Evolutionary conservation across 2,797 vertebrate species (phyloP), one percentile per base, ranked within the genome.

Genomic region (Helicolenus hilgendorfi): DNA sequence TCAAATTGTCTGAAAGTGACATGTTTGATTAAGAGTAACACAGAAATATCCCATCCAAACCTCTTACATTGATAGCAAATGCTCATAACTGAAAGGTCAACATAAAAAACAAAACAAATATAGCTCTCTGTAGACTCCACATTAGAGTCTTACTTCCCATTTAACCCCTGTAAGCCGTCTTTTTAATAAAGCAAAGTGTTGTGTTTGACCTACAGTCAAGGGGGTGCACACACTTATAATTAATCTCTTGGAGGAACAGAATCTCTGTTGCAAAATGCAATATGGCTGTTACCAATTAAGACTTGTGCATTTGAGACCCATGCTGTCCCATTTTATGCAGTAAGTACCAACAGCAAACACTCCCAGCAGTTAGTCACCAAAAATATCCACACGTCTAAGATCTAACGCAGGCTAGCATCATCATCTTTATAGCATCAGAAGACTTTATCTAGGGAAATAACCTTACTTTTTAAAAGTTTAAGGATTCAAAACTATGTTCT

Each of bases 401-500:
- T 65, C 91, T 73, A 90, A 92, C 20, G 64, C 72, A 76, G 93
- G 64, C 90, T 45, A 91, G 79, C 86, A 87, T 91, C 45, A 58
- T 87, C 67, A 72, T 81, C 88, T 84, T 83, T 77, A 82, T 72
- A 92, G 92, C 92, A 94, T 90, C 88, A 95, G 82, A 96, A 89
- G 83, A 93, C 84, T 92, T 89, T 82, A 85, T 84, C 82, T 64
- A 87, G 89, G 88, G 90, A 95, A 86, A 89, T 79, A 80, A 86
- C 74, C 85, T 92, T 88, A 95, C 94, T 96, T 97, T 95, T 95
- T 96, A 93, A 97, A 95, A 96, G 96, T 95, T 92, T 93, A 93
- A 97, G 89, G 93, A 96, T 89, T 92, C 73, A 91, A 94, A 91
- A 88, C 87, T 33, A 96, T 97, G 97, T 98, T 98, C 97, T 98